Percentiles rank a stretch among this genome's conserved stretches.
phyloP scores from a whole-genome alignment of 2,888 invertebrate genomes.

The Eupithecia pulchellata region DNA sequence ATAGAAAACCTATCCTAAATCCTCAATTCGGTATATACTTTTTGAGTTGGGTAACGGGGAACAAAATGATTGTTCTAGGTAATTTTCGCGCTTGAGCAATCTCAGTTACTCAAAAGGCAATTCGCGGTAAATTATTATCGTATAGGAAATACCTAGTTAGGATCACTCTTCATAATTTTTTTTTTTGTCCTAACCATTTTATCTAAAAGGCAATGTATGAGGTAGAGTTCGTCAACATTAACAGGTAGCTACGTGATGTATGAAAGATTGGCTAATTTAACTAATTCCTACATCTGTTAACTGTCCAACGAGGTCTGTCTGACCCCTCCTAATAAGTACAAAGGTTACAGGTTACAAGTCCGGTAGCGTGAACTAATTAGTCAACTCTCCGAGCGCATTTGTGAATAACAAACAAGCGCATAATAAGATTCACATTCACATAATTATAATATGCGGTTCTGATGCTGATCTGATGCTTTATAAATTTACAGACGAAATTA shows the following conservation, averaged over 20 bases:
- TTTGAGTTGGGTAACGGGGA: no score
- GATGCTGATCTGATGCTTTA: background rate
- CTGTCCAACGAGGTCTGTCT: background rate
- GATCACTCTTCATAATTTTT: no score
- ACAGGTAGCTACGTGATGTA: background rate
- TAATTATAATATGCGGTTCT: background rate
- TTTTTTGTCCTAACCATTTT: no score
- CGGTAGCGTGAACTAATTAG: background rate
- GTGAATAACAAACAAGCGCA: background rate
- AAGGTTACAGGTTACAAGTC: slow-evolving; percentile 12
- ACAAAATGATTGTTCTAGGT: no score
- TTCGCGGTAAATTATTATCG: no score
- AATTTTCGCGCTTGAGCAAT: no score
- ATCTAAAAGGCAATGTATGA: no score
- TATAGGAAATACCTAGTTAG: no score
- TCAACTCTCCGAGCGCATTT: background rate
- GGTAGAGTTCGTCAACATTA: no score
- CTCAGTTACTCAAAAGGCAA: no score
- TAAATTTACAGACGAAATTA: background rate
- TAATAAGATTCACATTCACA: background rate
- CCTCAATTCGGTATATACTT: no score
- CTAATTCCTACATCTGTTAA: background rate
- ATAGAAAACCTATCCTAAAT: no score
- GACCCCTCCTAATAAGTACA: slow-evolving; percentile 8
- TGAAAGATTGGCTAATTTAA: background rate